Conservation (phyloP, 2,113 vertebrate species). For the Oncorhynchus keta region DNA sequence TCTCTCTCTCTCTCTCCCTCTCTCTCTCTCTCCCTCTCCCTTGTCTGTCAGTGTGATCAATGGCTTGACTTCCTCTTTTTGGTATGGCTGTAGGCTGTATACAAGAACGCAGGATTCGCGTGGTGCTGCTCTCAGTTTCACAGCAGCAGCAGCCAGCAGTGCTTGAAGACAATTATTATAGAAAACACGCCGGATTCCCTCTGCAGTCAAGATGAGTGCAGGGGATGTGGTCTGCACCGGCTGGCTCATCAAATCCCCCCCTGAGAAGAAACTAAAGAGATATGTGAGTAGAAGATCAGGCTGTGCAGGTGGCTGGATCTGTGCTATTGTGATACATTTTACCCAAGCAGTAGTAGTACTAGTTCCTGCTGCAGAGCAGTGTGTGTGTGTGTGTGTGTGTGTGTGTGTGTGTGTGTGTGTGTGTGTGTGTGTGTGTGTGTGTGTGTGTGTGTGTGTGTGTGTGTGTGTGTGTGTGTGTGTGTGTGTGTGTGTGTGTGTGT, state of each 20-base stretch:
- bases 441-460: too few relatives aligned
- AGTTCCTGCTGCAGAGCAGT: slow-evolving; percentile 42
- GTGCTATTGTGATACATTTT: slow-evolving; percentile 41
- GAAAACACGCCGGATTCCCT: slow-evolving; percentile 63
- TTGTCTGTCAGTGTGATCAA: slow-evolving; percentile 73
- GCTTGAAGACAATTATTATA: slow-evolving; percentile 43
- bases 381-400: not conserved
- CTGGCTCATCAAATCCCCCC: slow-evolving; percentile 98
- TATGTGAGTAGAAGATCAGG: slow-evolving; percentile 85
- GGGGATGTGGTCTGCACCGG: slow-evolving; percentile 93
- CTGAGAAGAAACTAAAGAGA: slow-evolving; percentile 97
- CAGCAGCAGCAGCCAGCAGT: slow-evolving; percentile 47
- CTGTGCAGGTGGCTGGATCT: slow-evolving; percentile 33
- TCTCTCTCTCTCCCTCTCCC: slow-evolving; percentile 29
- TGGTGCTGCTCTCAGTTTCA: slow-evolving; percentile 69
- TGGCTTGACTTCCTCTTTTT: slow-evolving; percentile 86
- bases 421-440: too few relatives aligned
- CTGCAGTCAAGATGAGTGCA: slow-evolving; percentile 86
- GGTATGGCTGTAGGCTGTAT: slow-evolving; percentile 66
- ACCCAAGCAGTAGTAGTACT: slow-evolving; percentile 27
- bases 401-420: too few relatives aligned
- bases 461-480: not conserved
- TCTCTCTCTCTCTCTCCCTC: slow-evolving; percentile 6
- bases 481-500: too few relatives aligned
- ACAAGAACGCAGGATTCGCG: slow-evolving; percentile 76